Conservation (phyloP, 2,888 invertebrate genomes). For the Cheilosia soror region DNA sequence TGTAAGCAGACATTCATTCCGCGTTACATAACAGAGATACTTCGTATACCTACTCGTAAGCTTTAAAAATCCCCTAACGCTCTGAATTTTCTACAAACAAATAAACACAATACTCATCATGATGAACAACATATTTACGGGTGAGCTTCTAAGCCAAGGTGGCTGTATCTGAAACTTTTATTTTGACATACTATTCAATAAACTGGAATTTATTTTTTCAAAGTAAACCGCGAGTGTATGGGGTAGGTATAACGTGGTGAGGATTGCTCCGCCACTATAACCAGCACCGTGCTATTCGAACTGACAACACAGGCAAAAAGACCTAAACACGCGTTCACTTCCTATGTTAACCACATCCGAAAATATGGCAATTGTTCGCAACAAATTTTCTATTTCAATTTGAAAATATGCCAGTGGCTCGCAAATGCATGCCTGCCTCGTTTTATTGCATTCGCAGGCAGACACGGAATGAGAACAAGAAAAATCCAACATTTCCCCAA, state of each 20-base stretch:
- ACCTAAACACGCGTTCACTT: conserved; percentile 31
- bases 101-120: too few relatives aligned
- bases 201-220: too few relatives aligned
- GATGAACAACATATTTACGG: neutral
- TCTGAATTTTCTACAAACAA: too few relatives aligned
- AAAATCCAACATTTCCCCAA: conserved; percentile 39
- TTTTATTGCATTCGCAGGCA: conserved; percentile 67
- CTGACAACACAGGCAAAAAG: neutral
- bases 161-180: neutral
- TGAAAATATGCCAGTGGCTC: conserved; percentile 53
- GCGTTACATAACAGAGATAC: too few relatives aligned
- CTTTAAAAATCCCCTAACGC: too few relatives aligned
- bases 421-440: conserved; percentile 42
- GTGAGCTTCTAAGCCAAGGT: too few relatives aligned
- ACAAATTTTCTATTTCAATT: conserved; percentile 70
- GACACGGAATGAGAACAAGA: conserved; percentile 40
- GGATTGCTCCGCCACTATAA: too few relatives aligned
- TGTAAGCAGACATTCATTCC: too few relatives aligned
- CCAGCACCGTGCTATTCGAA: too few relatives aligned
- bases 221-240: too few relatives aligned
- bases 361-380: conserved; percentile 69
- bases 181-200: neutral
- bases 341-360: conserved; percentile 66
- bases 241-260: too few relatives aligned
- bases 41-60: too few relatives aligned